Evolutionary conservation across 1,140 invertebrate species (phyloP), one percentile per base, ranked within the genome.

Genomic region (Euborellia annulipes): DNA sequence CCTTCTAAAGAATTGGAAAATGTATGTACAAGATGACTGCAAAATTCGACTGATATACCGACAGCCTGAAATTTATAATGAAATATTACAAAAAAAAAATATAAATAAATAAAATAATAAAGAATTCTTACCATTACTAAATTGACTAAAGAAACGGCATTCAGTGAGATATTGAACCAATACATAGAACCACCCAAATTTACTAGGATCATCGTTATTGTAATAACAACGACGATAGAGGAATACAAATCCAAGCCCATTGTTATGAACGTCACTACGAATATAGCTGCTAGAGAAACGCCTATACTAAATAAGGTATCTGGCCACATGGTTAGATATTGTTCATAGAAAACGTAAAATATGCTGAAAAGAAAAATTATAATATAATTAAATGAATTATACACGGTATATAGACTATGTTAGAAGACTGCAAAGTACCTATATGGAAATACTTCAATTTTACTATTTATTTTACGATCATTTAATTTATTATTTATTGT

Each of bases 321-420:
- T 0, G 78, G 66, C 80, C 91, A 93, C 75, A 98, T 94, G 3
- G 89, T 95, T 47, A 97, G 66, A 65, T 98, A 99, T 67, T 99
- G 95, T 62, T 99, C 96, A 59, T 98, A 99, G 66, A 95, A 99
- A 9, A 98, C 93, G 60, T 99, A 98, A 65, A 97, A 97, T 18
- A 97, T 77, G 50, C 91, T 79, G 62, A 49, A 72, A 68, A 50
- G 52, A 49, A 51, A 51, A 44, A 8, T 3, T 13, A 39, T 14
- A n/a, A 17, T 46, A 46, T 42, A 3, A 16, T 32, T 21, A 13
- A 17, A 39, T 13, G 17, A 9, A 13, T 9, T 16, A 40, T 41
- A 9, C 42, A 46, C 42, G 16, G 42, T n/a, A 16, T 6, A 41
- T 42, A 8, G 11, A 20, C 20, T 43, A n/a, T n/a, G n/a, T n/a